phyloP scores from a whole-genome alignment of 2,113 vertebrate species.

The Microtus montanus region DNA sequence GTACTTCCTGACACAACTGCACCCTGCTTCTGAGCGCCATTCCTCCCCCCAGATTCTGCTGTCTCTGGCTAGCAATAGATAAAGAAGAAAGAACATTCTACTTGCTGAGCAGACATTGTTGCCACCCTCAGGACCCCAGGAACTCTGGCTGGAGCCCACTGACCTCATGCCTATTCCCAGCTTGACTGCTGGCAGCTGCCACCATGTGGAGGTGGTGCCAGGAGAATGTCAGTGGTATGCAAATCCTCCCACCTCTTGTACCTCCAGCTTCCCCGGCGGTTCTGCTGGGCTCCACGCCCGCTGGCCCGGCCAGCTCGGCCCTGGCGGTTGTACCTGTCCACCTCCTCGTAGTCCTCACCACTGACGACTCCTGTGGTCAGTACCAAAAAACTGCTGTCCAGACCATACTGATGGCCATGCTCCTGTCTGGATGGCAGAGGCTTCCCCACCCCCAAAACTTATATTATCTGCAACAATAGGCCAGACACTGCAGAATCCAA shows the following conservation, averaged over 20 bases:
- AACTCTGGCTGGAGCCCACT: background rate
- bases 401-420: background rate
- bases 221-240: background rate
- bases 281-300: slow-evolving; percentile 90
- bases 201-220: background rate
- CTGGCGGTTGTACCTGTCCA: slow-evolving; percentile 90
- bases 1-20: background rate
- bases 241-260: slow-evolving; percentile 92
- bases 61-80: background rate
- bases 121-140: background rate
- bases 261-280: slow-evolving; percentile 95
- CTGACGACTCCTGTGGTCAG: slow-evolving; percentile 87
- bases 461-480: rapidly evolving
- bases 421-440: background rate
- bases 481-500: background rate
- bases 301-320: slow-evolving; percentile 84
- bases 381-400: background rate
- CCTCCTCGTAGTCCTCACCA: slow-evolving; percentile 94
- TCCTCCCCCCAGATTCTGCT: background rate
- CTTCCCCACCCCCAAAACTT: background rate
- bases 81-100: background rate
- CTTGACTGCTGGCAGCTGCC: background rate
- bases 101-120: background rate
- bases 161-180: background rate
- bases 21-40: background rate